Percentiles rank a stretch among this genome's conserved stretches.
Conservation (phyloP, 1,140 invertebrate genomes). For the Drosophila yakuba region DNA sequence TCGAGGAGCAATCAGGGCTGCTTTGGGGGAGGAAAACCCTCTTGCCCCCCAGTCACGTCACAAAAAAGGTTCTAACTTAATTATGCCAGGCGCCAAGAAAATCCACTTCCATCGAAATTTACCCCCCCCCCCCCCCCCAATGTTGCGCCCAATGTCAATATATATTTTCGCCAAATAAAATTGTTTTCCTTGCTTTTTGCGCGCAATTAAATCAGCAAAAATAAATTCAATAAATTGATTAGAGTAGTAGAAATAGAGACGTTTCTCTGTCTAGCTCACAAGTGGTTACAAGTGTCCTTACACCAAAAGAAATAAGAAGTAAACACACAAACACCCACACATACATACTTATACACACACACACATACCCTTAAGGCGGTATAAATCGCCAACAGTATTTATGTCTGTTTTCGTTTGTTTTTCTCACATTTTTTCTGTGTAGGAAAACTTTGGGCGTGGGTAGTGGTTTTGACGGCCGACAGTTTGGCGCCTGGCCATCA, state of each 20-base stretch:
- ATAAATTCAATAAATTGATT: slow-evolving; percentile 82
- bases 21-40: not conserved
- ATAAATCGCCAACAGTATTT: slow-evolving; percentile 47
- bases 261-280: slow-evolving; percentile 18
- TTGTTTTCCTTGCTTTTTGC: slow-evolving; percentile 53
- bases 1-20: slow-evolving; percentile 44
- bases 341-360: not conserved
- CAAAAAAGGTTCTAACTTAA: slow-evolving; percentile 76
- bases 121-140: not conserved
- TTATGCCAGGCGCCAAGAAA: slow-evolving; percentile 61
- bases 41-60: slow-evolving; percentile 31
- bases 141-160: slow-evolving; percentile 14
- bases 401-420: slow-evolving; percentile 53
- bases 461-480: slow-evolving; percentile 55
- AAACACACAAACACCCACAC: slow-evolving; percentile 3
- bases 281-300: slow-evolving; percentile 72
- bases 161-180: slow-evolving; percentile 10
- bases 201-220: slow-evolving; percentile 72
- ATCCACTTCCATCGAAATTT: slow-evolving; percentile 29
- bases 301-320: slow-evolving; percentile 3
- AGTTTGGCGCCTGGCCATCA: slow-evolving; percentile 61
- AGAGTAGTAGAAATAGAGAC: slow-evolving; percentile 19
- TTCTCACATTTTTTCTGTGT: slow-evolving; percentile 17
- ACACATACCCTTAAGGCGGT: slow-evolving; percentile 3
- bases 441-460: not conserved